These are phyloP conservation scores for Rhea pennata DNA, from an alignment of 2,113 vertebrate genomes.

Conservation along the genomic window DNA sequence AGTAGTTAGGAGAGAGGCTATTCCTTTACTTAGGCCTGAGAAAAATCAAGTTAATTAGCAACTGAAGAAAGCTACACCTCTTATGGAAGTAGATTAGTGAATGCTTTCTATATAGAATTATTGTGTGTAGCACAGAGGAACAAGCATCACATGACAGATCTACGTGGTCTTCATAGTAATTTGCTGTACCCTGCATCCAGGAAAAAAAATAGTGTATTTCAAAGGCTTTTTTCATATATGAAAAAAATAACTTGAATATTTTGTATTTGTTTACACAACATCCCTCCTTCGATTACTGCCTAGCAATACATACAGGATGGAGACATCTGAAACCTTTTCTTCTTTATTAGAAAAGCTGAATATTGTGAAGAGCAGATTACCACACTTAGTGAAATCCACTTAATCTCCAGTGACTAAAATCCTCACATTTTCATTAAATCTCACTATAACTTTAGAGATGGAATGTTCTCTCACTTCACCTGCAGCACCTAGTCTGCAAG, in stretches of 20 bases:
- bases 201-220: not conserved
- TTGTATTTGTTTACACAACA: not conserved
- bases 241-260: not conserved
- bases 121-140: not conserved
- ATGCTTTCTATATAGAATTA: not conserved
- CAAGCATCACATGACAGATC: not conserved
- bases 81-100: not conserved
- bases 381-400: not conserved
- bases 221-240: too few relatives aligned
- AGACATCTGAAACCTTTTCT: not conserved
- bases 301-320: not conserved
- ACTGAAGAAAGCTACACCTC: not conserved
- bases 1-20: not conserved
- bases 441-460: not conserved
- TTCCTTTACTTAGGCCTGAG: conserved; percentile 13
- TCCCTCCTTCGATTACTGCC: not conserved
- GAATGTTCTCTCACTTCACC: conserved; percentile 11
- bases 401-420: not conserved
- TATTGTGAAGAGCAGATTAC: not conserved
- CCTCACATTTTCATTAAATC: not conserved
- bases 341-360: not conserved
- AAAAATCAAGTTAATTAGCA: conserved; percentile 44
- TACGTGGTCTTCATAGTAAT: not conserved
- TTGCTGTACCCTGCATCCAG: not conserved
- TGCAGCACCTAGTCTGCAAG: conserved; percentile 22